Conservation (phyloP, 2,888 invertebrate genomes). For the Dynastes grantii region DNA sequence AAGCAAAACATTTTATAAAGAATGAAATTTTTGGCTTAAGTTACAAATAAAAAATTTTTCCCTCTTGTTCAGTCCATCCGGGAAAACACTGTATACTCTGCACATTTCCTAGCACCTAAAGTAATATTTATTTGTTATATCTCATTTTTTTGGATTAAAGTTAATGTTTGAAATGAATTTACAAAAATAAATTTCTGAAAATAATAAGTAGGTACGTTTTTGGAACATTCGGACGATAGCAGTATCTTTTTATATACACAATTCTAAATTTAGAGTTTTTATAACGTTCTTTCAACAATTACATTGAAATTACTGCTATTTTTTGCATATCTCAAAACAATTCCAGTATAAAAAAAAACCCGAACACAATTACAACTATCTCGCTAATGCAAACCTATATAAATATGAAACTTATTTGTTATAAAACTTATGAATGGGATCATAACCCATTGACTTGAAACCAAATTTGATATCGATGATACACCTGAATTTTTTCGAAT, state of each 20-base stretch:
- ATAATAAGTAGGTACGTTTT: slow-evolving; percentile 2
- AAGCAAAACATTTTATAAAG: too few species aligned
- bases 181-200: neutral
- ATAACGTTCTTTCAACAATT: slow-evolving; percentile 6
- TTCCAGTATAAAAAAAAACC: slow-evolving; percentile 1
- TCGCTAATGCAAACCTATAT: neutral
- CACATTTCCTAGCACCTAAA: too few species aligned
- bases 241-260: slow-evolving; percentile 14
- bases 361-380: neutral
- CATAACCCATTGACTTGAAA: slow-evolving; percentile 44
- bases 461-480: slow-evolving; percentile 57
- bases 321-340: slow-evolving; percentile 13
- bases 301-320: slow-evolving; percentile 15
- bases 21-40: too few species aligned
- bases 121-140: too few species aligned
- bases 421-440: slow-evolving; percentile 36
- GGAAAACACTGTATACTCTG: too few species aligned
- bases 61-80: too few species aligned
- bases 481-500: slow-evolving; percentile 58
- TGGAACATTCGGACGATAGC: neutral
- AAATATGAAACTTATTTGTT: neutral
- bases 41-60: too few species aligned
- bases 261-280: slow-evolving; percentile 36
- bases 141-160: too few species aligned
- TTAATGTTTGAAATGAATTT: too few species aligned